A percentile compares a stretch with the other conserved stretches of the same genome.
These are phyloP conservation scores for Turdus rufiventris DNA, from an alignment of 2,113 vertebrate species.

Conservation along the genomic window DNA sequence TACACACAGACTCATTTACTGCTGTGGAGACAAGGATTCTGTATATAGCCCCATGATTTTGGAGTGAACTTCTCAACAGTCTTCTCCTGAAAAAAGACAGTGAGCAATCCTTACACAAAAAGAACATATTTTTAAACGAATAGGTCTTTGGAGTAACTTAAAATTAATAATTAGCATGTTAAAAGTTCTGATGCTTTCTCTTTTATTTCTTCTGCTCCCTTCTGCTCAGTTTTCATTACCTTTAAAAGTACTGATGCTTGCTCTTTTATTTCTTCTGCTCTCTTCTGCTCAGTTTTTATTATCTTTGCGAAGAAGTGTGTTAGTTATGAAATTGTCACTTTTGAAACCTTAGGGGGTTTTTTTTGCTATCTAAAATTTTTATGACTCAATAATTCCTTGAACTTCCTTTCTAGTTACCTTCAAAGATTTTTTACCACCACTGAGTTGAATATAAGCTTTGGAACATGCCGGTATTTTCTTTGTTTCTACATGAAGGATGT, in stretches of 20 bases:
- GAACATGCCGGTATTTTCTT: not conserved
- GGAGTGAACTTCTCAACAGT: not conserved
- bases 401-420: conserved; percentile 8
- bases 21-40: not conserved
- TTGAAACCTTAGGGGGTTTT: not conserved
- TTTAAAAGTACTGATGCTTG: not conserved
- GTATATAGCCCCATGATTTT: not conserved
- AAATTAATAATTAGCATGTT: not conserved
- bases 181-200: not conserved
- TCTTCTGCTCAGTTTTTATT: not conserved
- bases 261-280: not conserved
- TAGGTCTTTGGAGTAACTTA: not conserved
- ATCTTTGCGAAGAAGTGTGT: not conserved
- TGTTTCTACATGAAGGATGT: not conserved
- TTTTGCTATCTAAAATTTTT: not conserved
- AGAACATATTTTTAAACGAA: not conserved
- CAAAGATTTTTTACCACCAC: not conserved
- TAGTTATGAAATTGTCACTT: not conserved
- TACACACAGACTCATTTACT: not conserved
- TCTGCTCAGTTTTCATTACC: not conserved
- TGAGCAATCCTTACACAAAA: not conserved
- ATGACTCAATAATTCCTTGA: not conserved
- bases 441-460: not conserved
- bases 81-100: not conserved
- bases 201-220: not conserved